phyloP scores from a whole-genome alignment of 1,140 invertebrate species.

The Pogonomyrmex barbatus region DNA sequence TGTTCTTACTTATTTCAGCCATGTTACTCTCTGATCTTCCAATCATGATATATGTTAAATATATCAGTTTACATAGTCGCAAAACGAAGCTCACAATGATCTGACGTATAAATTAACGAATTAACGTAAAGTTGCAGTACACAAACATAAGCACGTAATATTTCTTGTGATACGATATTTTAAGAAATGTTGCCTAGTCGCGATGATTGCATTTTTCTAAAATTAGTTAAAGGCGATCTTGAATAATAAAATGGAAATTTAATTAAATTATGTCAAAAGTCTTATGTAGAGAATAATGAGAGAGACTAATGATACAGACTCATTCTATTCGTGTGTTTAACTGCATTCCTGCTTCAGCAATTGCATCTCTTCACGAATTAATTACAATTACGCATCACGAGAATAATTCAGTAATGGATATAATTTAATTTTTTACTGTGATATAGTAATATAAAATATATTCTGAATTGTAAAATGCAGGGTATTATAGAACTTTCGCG shows the following conservation, averaged over 20 bases:
- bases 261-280: not conserved
- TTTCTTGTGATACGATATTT: not conserved
- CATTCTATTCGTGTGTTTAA: not conserved
- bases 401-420: not conserved
- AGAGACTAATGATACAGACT: not conserved
- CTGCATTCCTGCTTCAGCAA: not conserved
- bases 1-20: not conserved
- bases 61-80: not conserved
- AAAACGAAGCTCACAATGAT: not conserved
- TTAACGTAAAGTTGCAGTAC: not conserved
- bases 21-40: not conserved
- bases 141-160: not conserved
- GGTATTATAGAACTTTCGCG: too few relatives aligned
- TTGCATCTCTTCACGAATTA: not conserved
- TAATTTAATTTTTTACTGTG: not conserved
- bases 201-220: not conserved
- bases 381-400: not conserved
- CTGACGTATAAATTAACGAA: conserved; percentile 5
- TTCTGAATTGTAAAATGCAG: not conserved
- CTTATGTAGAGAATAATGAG: not conserved
- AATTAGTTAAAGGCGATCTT: not conserved
- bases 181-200: not conserved
- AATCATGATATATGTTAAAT: not conserved
- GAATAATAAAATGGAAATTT: not conserved
- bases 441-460: not conserved